Percentiles rank a stretch among this genome's conserved stretches.
These are phyloP conservation scores for Musca domestica DNA, from an alignment of 1,140 invertebrate species.

Conservation along the genomic window DNA sequence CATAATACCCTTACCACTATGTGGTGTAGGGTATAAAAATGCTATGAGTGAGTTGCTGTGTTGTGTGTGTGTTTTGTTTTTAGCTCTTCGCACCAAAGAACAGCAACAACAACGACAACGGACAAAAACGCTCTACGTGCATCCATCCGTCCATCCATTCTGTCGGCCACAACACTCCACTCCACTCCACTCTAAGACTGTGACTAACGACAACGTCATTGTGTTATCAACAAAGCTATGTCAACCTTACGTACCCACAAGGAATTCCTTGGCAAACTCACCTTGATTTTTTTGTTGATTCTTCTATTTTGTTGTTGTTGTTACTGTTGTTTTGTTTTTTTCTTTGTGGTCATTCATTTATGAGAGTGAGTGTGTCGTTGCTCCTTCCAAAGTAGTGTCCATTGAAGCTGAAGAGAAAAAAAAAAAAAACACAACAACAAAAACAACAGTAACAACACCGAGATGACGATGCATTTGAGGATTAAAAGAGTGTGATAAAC, in stretches of 20 bases:
- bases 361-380: too few relatives aligned
- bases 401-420: neutral
- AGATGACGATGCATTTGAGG: slow-evolving; percentile 20
- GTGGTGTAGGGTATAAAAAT: too few relatives aligned
- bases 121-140: neutral
- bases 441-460: neutral
- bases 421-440: neutral
- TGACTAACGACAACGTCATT: slow-evolving; percentile 22
- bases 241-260: slow-evolving; percentile 19
- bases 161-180: neutral
- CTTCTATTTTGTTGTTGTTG: too few relatives aligned
- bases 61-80: too few relatives aligned
- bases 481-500: slow-evolving; percentile 21
- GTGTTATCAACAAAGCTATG: slow-evolving; percentile 17
- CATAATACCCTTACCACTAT: too few relatives aligned
- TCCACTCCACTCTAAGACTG: neutral
- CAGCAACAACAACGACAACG: slow-evolving; percentile 5
- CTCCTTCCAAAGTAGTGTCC: neutral
- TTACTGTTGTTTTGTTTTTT: too few relatives aligned
- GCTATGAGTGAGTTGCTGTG: too few relatives aligned
- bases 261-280: slow-evolving; percentile 18
- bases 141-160: too few relatives aligned
- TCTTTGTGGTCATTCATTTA: too few relatives aligned
- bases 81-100: neutral
- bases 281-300: too few relatives aligned